Evolutionary conservation across 2,888 invertebrate genomes (phyloP), one percentile per base, ranked within the genome.

Genomic region (Leucophenga maculata): DNA sequence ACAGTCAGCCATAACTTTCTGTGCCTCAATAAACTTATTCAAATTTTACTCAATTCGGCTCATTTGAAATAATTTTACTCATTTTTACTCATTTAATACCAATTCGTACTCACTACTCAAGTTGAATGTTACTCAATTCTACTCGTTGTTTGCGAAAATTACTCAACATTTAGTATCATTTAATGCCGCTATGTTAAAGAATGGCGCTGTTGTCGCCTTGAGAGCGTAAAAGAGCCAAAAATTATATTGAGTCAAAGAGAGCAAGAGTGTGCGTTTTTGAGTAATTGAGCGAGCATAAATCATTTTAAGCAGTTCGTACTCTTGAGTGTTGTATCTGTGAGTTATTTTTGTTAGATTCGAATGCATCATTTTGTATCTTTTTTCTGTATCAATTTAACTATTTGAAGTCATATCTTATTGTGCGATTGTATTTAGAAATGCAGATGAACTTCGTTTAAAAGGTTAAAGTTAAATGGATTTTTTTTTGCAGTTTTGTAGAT

Each of bases 161-260:
- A 64, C 62, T 64, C 62, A 22, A 64, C 3, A 22, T 64, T 46
- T 77, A 77, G 76, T 84, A 31, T 46, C 22, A 57, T 68, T 74
- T 67, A 6, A 39, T 44, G 72, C 71, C 83, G 78, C 74, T 73
- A 50, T 64, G 13, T n/a, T 68, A 6, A 20, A 16, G 14, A 72
- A 55, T 73, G 79, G 84, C 83, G 83, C 81, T 69, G 70, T 22
- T 72, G 75, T 76, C 65, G 68, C 9, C 11, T 9, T 46, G 62
- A 64, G 62, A 64, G 39, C 39, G 39, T 22, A 31, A 6, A 3
- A 59, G 57, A 57, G 31, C 57, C 9, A 54, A 52, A 2, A n/a
- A 52, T n/a, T 6, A 54, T 54, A 18, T n/a, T 54, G 8, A 55
- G 55, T 55, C 1, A 14, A 22, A 67, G 64, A 65, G 70, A 4